Percentiles rank a stretch among this genome's conserved stretches.
phyloP scores from a whole-genome alignment of 2,113 vertebrate genomes.

The Ochotona princeps region DNA sequence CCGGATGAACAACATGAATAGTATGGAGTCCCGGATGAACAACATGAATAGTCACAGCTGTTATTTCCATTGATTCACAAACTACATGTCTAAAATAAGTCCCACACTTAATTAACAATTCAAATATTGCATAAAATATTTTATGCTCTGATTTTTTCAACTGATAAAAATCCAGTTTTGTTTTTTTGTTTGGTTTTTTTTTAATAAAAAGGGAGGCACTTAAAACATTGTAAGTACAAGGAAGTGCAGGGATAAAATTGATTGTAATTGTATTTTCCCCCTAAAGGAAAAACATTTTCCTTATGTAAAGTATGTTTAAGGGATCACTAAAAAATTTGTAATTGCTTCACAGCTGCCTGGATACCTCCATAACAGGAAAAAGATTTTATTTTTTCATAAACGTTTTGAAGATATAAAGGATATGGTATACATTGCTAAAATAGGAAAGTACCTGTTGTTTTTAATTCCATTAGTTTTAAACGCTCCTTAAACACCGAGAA shows the following conservation, averaged over 20 bases:
- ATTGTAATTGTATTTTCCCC: constrained; percentile 67
- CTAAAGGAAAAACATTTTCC: constrained; percentile 59
- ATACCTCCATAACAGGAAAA: not conserved
- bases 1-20: constrained; percentile 43
- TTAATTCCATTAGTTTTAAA: not conserved
- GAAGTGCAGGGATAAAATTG: constrained; percentile 67
- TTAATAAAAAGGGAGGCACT: constrained; percentile 48
- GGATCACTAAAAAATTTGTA: constrained; percentile 58
- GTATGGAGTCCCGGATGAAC: no score
- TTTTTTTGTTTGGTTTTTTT: no score
- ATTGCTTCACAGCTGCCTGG: constrained; percentile 40
- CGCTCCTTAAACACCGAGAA: not conserved
- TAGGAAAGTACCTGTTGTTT: not conserved
- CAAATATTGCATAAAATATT: constrained; percentile 61
- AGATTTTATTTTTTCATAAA: not conserved
- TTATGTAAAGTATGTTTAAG: constrained; percentile 59
- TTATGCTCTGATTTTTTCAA: constrained; percentile 59
- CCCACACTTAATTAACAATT: constrained; percentile 65
- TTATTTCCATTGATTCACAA: constrained; percentile 70
- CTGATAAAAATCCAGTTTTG: constrained; percentile 66
- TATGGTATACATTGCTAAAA: not conserved
- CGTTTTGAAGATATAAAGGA: constrained; percentile 31
- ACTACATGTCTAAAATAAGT: constrained; percentile 64
- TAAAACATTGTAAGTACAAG: constrained; percentile 57
- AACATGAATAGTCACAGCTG: no score